Conservation (phyloP, 2,113 vertebrate genomes). For the Stictonetta naevosa region DNA sequence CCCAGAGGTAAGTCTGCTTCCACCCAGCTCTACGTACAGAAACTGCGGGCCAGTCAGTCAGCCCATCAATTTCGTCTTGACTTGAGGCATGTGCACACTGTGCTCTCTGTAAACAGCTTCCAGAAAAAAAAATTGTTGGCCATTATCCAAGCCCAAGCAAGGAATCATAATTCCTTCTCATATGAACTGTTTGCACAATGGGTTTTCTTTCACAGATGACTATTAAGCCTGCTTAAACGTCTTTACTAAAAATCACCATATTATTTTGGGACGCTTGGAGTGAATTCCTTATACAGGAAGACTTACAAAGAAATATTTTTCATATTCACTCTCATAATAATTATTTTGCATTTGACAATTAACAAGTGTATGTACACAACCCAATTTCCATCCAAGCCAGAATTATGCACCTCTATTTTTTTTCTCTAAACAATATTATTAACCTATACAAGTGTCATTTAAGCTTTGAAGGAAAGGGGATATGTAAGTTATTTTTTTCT, state of each 20-base stretch:
- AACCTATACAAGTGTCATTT: neutral
- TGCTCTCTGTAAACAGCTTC: conserved; percentile 17
- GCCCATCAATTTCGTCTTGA: neutral
- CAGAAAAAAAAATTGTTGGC: neutral
- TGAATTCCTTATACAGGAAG: neutral
- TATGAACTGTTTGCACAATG: neutral
- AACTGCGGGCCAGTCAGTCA: neutral
- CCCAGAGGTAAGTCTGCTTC: conserved; percentile 66
- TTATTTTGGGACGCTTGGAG: neutral
- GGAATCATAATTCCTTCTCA: neutral
- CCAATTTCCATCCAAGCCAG: neutral
- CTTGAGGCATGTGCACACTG: neutral
- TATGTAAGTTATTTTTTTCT: conserved; percentile 33
- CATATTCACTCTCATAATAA: neutral
- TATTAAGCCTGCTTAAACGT: conserved; percentile 24
- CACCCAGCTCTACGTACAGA: neutral
- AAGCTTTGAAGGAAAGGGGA: conserved; percentile 25
- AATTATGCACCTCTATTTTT: neutral
- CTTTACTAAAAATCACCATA: neutral
- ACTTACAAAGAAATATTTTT: conserved; percentile 9
- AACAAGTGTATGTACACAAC: neutral
- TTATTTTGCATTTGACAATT: neutral
- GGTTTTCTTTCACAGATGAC: neutral
- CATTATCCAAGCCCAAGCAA: neutral
- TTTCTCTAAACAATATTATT: neutral